Conservation (phyloP, 2,888 invertebrate species). For the Thymelicus acteon region DNA sequence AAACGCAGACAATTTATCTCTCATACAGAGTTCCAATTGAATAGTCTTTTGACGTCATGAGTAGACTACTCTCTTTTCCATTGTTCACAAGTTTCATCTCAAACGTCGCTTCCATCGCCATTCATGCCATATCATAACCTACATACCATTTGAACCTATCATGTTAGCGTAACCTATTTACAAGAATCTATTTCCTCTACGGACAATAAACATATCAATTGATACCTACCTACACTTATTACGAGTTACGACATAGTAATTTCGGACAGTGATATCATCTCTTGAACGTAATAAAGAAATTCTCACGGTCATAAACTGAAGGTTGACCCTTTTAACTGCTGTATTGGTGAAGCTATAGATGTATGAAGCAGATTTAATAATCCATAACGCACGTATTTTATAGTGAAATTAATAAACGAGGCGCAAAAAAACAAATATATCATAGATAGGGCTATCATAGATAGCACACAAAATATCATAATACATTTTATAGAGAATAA, state of each 20-base stretch:
- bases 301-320: neutral
- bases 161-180: slow-evolving; percentile 13
- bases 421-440: too few species aligned
- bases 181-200: slow-evolving; percentile 9
- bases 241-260: neutral
- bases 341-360: too few species aligned
- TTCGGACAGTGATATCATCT: neutral
- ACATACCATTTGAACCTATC: slow-evolving; percentile 16
- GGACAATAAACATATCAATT: neutral
- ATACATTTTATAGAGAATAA: too few species aligned
- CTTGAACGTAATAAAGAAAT: neutral
- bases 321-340: neutral
- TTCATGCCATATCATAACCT: slow-evolving; percentile 21
- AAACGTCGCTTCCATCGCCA: slow-evolving; percentile 1
- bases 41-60: neutral
- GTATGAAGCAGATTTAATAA: too few species aligned
- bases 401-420: too few species aligned
- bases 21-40: neutral
- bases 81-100: slow-evolving; percentile 18
- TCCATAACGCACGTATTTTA: too few species aligned
- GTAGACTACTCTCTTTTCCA: neutral
- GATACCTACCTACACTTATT: neutral
- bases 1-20: neutral
- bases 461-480: too few species aligned
- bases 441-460: too few species aligned